Base-by-base conservation (phyloP, 2,113 vertebrate species). In the Chlorocebus sabaeus region DNA sequence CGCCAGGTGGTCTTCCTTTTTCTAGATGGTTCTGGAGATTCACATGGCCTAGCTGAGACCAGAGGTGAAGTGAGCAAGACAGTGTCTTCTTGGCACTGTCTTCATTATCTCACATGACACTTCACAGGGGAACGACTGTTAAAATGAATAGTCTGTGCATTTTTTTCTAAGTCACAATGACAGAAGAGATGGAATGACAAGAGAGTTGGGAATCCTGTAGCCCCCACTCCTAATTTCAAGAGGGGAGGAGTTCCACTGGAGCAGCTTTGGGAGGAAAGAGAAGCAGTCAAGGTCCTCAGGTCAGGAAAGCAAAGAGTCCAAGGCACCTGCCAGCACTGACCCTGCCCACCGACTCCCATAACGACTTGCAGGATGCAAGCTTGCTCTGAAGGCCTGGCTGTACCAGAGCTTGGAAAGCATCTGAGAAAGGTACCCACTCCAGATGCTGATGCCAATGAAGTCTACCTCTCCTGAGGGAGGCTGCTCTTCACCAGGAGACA, bases 301-400 rank as follows among this genome's bases (percentile, higher is more conserved):
- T 48, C 18, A 64, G 52, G 59, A 30, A 32, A 70, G 18, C 50
- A 5, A 18, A 57, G 86, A 52, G n/a, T 5, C 11, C 61, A 59
- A 17, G 52, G 20, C 10, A 1, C 5, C 13, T 38, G 35, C 38
- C 38, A 8, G 70, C 25, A 12, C 90, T 8, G 14, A 59, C 10
- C 11, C 14, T 9, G 75, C 32, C 6, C 17, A 6, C 43, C 2
- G 1, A 48, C 38, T 45, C n/a, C 55, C 38, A 25, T 6, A 57
- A 35, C 32, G 6, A 27, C 25, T 48, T 7, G 67, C 0, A 1
- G 38, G 38, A 40, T 2, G 6, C 4, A 17, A 40, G n/a, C 32
- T 67, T 61, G 18, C 38, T 80, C 7, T 8, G 76, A 61, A 50
- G 2, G 57, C n/a, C 67, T 45, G 76, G 55, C 30, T 92, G 20